Evolutionary conservation across 2,888 invertebrate species (phyloP), one percentile per base, ranked within the genome.

Genomic region (Operophtera brumata): DNA sequence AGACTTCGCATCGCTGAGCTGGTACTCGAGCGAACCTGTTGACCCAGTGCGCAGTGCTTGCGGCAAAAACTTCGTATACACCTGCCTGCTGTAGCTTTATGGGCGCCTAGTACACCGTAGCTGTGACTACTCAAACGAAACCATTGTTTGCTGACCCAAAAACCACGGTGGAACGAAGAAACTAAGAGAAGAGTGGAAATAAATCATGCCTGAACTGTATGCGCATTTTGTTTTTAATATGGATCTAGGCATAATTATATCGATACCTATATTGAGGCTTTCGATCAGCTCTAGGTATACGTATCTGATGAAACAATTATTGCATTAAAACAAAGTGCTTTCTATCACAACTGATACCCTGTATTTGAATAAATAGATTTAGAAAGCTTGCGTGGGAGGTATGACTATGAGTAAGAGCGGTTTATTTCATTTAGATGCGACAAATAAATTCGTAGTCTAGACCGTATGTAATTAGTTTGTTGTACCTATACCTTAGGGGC

Each of bases 11-110:
- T 76, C 77, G 73, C 75, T 64, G 74, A 76, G 78, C 77, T 79
- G 77, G 75, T 76, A 73, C 84, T 84, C 70, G 70, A 83, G 77
- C 70, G 73, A 81, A 80, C 82, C 80, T 84, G 81, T 88, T 87
- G 87, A 88, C 87, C 87, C 75, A 87, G 76, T 85, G 78, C 66
- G 77, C 76, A 76, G 65, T 71, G 84, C 82, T 81, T 63, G 75
- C 73, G 80, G 84, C 81, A 73, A 75, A 78, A 81, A 78, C 78
- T 82, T 78, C 69, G 70, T 71, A 71, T 71, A 69, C 75, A 82
- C 79, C 80, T 82, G 77, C 78, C 77, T 77, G 77, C 73, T 69
- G 67, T 71, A 64, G 66, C 69, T 61, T 68, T 75, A 75, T 75
- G 67, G 68, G 56, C 54, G 58, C 72, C 70, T 75, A 71, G 73